phyloP scores from a whole-genome alignment of 1,140 invertebrate genomes.

The Carcinoscorpius rotundicauda region DNA sequence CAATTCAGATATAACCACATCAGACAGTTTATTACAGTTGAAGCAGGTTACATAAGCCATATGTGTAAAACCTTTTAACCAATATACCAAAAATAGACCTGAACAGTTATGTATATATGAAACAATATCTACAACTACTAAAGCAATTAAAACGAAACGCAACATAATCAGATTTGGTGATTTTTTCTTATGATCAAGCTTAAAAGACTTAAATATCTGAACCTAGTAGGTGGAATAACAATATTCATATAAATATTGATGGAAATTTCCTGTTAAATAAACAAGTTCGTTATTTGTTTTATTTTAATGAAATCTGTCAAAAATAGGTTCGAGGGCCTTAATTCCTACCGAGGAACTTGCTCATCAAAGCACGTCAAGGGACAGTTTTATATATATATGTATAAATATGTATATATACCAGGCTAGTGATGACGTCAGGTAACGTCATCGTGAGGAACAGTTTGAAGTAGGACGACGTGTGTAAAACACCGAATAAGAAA shows the following conservation, averaged over 20 bases:
- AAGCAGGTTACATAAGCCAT: conserved; percentile 18
- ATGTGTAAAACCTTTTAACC: conserved; percentile 21
- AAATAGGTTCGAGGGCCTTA: too few relatives aligned
- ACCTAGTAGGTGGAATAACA: not conserved
- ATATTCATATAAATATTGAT: not conserved
- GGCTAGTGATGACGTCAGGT: too few relatives aligned
- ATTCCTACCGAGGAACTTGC: too few relatives aligned
- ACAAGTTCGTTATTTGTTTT: too few relatives aligned
- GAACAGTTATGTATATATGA: conserved; percentile 17
- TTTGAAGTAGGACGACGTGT: too few relatives aligned
- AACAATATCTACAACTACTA: conserved; percentile 16
- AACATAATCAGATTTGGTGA: not conserved
- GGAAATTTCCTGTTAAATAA: too few relatives aligned
- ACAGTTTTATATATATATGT: too few relatives aligned
- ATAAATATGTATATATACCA: too few relatives aligned
- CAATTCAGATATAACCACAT: conserved; percentile 6
- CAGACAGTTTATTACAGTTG: conserved; percentile 20
- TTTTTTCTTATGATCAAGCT: not conserved
- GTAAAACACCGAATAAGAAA: too few relatives aligned
- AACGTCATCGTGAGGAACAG: too few relatives aligned
- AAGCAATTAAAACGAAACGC: not conserved
- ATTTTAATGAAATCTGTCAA: too few relatives aligned
- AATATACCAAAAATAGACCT: conserved; percentile 21
- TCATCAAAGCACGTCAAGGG: too few relatives aligned
- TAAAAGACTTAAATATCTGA: not conserved